These are phyloP conservation scores for Poecilia velifera DNA, from an alignment of 2,797 vertebrate genomes.

Conservation along the genomic window DNA sequence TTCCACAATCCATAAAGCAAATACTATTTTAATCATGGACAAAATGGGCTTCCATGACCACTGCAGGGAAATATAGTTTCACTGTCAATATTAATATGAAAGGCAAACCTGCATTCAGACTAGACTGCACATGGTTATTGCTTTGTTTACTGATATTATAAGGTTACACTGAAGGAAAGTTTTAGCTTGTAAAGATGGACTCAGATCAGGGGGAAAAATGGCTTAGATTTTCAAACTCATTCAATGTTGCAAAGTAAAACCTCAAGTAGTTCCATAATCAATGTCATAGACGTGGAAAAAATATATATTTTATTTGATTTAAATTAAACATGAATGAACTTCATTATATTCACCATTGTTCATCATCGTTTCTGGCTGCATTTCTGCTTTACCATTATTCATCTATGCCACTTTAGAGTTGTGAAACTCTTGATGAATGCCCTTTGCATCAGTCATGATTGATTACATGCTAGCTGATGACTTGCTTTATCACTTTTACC, in stretches of 20 bases:
- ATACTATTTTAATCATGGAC: neutral
- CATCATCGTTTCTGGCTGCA: constrained; percentile 2
- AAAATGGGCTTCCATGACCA: neutral
- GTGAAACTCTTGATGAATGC: constrained; percentile 48
- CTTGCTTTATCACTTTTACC: constrained; percentile 50
- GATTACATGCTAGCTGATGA: constrained; percentile 69
- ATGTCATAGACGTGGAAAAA: neutral
- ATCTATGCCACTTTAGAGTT: constrained; percentile 24
- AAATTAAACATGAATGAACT: neutral
- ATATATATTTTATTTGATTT: neutral
- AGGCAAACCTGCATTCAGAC: neutral
- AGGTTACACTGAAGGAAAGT: neutral
- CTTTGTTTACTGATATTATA: neutral
- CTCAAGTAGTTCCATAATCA: neutral
- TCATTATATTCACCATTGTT: neutral
- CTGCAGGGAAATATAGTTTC: neutral
- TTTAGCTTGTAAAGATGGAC: neutral
- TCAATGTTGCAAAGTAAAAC: neutral
- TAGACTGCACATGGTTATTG: neutral
- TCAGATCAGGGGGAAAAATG: neutral
- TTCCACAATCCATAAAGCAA: neutral
- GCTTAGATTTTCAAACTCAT: neutral
- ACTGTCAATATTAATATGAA: neutral
- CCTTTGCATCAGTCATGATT: constrained; percentile 53
- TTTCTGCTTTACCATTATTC: constrained; percentile 36